Evolutionary conservation across 30 jellyfish, hydroid and myxozoan species (phyloP).

Genomic region (Pelagia noctiluca): DNA sequence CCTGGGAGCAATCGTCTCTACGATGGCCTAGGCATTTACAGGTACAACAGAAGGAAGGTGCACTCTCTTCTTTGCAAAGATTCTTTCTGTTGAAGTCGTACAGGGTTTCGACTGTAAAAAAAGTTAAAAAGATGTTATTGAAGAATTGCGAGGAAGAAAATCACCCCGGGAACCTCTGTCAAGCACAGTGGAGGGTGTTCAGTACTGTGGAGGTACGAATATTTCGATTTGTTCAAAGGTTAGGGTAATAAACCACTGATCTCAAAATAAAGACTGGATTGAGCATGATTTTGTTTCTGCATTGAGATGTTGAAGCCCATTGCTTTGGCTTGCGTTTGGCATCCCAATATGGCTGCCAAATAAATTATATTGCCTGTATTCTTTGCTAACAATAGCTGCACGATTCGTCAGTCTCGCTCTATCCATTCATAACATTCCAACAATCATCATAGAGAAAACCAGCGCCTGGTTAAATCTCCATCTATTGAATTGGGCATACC

Average conservation of each 20-base stretch:
- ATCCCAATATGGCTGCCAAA: not conserved
- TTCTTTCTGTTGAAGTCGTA: conserved; percentile 6
- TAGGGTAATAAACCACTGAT: conserved; percentile 1
- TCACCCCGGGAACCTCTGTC: not conserved
- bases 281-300: too few species aligned
- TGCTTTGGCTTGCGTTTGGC: not conserved
- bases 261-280: too few species aligned
- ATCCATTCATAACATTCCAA: too few species aligned
- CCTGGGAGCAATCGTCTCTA: conserved; percentile 39
- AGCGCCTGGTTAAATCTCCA: too few species aligned
- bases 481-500: too few species aligned
- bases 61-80: conserved; percentile 20
- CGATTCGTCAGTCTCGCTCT: too few species aligned
- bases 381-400: too few species aligned
- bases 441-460: too few species aligned
- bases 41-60: conserved; percentile 49
- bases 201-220: not conserved
- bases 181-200: not conserved
- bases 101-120: not conserved
- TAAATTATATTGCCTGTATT: too few species aligned
- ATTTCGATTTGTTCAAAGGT: conserved; percentile 4
- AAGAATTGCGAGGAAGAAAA: conserved; percentile 1
- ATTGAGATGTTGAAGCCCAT: too few species aligned
- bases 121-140: not conserved
- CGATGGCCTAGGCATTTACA: conserved; percentile 63